phyloP scores from a whole-genome alignment of 2,888 invertebrate genomes.

The Opisthograptis luteolata region DNA sequence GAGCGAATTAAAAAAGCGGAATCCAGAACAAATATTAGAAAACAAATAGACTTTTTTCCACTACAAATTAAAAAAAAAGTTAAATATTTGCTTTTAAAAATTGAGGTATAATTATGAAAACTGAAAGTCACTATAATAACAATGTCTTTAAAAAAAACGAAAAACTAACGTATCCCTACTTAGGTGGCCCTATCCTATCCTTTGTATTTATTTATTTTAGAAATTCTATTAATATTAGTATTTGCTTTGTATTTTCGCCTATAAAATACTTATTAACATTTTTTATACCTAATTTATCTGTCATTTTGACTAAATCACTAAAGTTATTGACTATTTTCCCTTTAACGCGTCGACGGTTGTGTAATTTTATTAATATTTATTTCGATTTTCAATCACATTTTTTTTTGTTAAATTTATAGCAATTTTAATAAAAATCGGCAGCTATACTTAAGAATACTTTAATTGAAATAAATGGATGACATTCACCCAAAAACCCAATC shows the following conservation, averaged over 20 bases:
- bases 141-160: slow-evolving; percentile 20
- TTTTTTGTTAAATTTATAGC: slow-evolving; percentile 72
- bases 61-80: not conserved
- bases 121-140: slow-evolving; percentile 23
- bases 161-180: slow-evolving; percentile 58
- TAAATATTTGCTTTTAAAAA: slow-evolving; percentile 5
- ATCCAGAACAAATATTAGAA: slow-evolving; percentile 24
- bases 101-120: slow-evolving; percentile 5
- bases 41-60: not conserved
- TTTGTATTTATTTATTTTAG: slow-evolving; percentile 73
- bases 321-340: slow-evolving; percentile 46
- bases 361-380: slow-evolving; percentile 67
- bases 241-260: slow-evolving; percentile 78
- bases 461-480: slow-evolving; percentile 81
- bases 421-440: slow-evolving; percentile 74
- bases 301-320: slow-evolving; percentile 40
- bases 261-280: slow-evolving; percentile 63
- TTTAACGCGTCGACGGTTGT: slow-evolving; percentile 58
- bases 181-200: slow-evolving; percentile 68
- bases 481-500: slow-evolving; percentile 47
- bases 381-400: slow-evolving; percentile 55
- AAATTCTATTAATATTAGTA: slow-evolving; percentile 66
- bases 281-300: slow-evolving; percentile 38
- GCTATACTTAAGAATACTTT: slow-evolving; percentile 78
- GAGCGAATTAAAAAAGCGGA: slow-evolving; percentile 17